Evolutionary conservation across 2,888 invertebrate genomes (phyloP).

Genomic region (Invenusta paracnida): DNA sequence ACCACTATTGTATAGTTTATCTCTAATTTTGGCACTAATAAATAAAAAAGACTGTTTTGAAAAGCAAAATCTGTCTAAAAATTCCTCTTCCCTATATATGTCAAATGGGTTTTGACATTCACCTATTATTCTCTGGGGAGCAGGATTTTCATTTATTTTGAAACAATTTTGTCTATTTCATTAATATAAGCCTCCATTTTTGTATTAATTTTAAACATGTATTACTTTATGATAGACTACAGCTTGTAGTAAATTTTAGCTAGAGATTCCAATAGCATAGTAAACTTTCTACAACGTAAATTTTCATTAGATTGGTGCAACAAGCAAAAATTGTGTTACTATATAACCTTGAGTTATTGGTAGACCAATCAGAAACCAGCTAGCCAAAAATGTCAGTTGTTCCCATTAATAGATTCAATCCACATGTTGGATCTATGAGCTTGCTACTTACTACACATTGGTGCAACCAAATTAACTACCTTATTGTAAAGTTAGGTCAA

Average conservation of each 20-base stretch:
- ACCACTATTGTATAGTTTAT: neutral
- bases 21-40: neutral
- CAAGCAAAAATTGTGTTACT: neutral
- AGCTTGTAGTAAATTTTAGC: neutral
- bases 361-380: neutral
- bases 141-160: neutral
- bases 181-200: neutral
- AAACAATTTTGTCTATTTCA: neutral
- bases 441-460: neutral
- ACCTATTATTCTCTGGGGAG: neutral
- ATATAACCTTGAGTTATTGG: neutral
- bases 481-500: neutral
- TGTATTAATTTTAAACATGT: neutral
- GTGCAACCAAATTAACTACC: neutral
- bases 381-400: neutral
- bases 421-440: no score
- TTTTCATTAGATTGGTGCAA: neutral
- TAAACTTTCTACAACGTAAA: neutral
- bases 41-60: neutral
- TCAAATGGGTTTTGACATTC: neutral
- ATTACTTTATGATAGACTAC: neutral
- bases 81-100: neutral
- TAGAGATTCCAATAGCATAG: neutral
- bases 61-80: neutral
- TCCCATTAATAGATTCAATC: neutral